Percentiles rank a stretch among this genome's conserved stretches.
phyloP scores from a whole-genome alignment of 1,140 invertebrate genomes.

The Drosophila subobscura region DNA sequence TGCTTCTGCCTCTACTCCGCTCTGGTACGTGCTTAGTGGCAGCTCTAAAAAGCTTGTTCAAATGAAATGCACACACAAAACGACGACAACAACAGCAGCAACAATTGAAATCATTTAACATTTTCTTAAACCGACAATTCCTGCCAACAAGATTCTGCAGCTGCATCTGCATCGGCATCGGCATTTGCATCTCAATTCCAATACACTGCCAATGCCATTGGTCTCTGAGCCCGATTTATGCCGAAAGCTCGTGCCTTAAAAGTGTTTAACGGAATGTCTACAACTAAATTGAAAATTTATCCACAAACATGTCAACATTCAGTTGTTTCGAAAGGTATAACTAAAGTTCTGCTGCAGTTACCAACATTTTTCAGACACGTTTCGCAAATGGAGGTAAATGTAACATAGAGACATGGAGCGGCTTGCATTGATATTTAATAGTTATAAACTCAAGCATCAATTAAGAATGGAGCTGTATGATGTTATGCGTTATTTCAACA shows the following conservation, averaged over 20 bases:
- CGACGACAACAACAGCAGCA: constrained; percentile 32
- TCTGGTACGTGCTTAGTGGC: constrained; percentile 40
- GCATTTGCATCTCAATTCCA: background rate
- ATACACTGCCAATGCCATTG: background rate
- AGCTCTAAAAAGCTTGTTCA: constrained; percentile 34
- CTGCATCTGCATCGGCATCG: no score
- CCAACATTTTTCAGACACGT: constrained; percentile 9
- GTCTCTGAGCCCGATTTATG: background rate
- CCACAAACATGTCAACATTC: constrained; percentile 21
- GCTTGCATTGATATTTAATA: background rate
- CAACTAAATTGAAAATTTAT: constrained; percentile 21
- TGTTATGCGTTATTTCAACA: no score
- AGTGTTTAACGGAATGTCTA: constrained; percentile 3
- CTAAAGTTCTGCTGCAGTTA: constrained; percentile 1
- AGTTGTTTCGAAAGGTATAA: constrained; percentile 2
- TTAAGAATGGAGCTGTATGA: no score
- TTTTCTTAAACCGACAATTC: constrained; percentile 34
- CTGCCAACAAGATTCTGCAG: constrained; percentile 7
- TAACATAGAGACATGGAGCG: background rate
- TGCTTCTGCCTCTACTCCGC: background rate
- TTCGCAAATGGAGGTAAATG: background rate
- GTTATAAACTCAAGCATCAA: no score
- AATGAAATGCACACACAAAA: constrained; percentile 54
- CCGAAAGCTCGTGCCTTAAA: constrained; percentile 1
- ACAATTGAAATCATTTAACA: constrained; percentile 72